Base-by-base conservation (phyloP, 2,113 vertebrate species). In the Podocnemis expansa region DNA sequence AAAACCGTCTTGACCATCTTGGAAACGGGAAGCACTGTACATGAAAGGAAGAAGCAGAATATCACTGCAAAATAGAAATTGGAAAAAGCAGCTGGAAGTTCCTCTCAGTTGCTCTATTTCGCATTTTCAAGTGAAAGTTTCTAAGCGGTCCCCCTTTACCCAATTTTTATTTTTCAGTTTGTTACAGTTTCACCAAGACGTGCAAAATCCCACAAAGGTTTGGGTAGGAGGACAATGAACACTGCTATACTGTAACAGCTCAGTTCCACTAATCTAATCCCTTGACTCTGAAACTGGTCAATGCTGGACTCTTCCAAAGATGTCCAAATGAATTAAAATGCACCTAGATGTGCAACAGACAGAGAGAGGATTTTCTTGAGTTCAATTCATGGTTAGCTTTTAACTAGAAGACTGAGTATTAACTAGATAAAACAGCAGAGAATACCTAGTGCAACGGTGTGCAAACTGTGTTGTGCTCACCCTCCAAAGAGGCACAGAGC, bases 1-100 rank as follows among this genome's bases (percentile, higher is more conserved):
- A 22, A 56, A 24, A 38, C 52, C 76, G 17, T 92, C 90, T 29
- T 86, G 29, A 54, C 43, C 24, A 79, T 8, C 52, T 2, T 41
- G 67, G 27, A 73, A 80, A 24, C 78, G 95, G 76, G 91, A 56
- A 17, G 67, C 89, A 27, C 52, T 97, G 95, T 90, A 90, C 43
- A 90, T 4, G 90, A 73, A 78, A 60, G 85, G 27, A 91, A n/a
- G 70, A 88, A 22, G 6, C 2, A 55, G 1, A n/a, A 67, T 47
- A 10, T 41, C 52, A 29, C 29, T 27, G 41, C 38, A 60, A 3
- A 3, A 27, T 5, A 86, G 45, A 2, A 45, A 47, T 3, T 41
- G 1, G 19, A 38, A 83, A 91, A 87, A 60, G 5, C 16, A 70
- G 8, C 5, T 83, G 34, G 34, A 82, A 92, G 45, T 13, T 1